These are phyloP conservation scores for Rotaria socialis DNA, from an alignment of 2,888 invertebrate species.

Conservation along the genomic window DNA sequence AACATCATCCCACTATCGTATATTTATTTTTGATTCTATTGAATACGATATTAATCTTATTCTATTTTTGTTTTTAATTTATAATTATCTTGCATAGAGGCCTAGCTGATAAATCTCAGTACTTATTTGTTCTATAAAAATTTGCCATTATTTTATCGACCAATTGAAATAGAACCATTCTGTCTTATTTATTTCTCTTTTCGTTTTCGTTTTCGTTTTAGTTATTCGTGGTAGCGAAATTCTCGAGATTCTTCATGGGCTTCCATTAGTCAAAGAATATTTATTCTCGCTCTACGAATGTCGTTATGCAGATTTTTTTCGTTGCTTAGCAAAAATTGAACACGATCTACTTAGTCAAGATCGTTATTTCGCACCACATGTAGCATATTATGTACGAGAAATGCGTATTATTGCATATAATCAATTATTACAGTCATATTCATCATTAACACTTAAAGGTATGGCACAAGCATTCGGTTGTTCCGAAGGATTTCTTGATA, in stretches of 20 bases:
- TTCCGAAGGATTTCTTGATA: conserved; percentile 83
- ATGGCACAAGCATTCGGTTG: conserved; percentile 96
- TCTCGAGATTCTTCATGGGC: conserved; percentile 72
- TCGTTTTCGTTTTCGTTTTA: too few species aligned
- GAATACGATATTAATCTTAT: too few species aligned
- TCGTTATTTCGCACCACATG: conserved; percentile 85
- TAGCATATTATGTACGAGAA: conserved; percentile 90
- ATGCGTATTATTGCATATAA: conserved; percentile 94
- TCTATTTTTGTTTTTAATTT: neutral
- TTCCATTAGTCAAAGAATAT: conserved; percentile 68
- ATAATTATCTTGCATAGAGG: neutral
- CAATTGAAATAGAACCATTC: too few species aligned
- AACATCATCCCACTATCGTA: too few species aligned
- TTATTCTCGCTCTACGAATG: conserved; percentile 81
- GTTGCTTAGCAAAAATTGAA: conserved; percentile 65
- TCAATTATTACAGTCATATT: conserved; percentile 88
- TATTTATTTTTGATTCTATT: too few species aligned
- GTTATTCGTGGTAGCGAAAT: conserved; percentile 76
- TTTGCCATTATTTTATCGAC: too few species aligned
- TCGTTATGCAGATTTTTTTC: conserved; percentile 86
- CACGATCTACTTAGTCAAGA: conserved; percentile 75
- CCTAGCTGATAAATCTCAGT: neutral
- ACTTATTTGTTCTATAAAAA: neutral
- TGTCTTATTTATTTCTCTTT: too few species aligned
- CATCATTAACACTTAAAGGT: conserved; percentile 85